Percentiles rank a stretch among this genome's conserved stretches.
These are phyloP conservation scores for Listronotus bonariensis DNA, from an alignment of 1,140 invertebrate genomes.

Conservation along the genomic window DNA sequence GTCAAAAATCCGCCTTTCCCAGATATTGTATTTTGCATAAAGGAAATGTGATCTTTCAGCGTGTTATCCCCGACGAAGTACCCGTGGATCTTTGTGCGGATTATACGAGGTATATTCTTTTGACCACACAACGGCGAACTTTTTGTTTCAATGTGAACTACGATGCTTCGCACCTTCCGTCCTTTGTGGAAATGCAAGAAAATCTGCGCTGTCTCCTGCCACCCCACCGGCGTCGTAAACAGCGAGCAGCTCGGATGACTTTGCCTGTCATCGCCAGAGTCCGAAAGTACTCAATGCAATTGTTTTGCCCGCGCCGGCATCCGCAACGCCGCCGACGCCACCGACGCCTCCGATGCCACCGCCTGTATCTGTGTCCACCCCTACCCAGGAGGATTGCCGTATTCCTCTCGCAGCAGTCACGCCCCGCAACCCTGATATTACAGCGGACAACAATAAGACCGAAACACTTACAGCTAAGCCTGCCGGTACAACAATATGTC, in stretches of 20 bases:
- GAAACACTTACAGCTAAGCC: not conserved
- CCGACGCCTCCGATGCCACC: not conserved
- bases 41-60: too few relatives aligned
- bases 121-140: not conserved
- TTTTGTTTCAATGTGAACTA: constrained; percentile 1
- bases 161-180: not conserved
- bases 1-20: too few relatives aligned
- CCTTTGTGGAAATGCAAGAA: not conserved
- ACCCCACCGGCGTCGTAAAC: not conserved
- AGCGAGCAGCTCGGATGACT: not conserved
- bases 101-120: constrained; percentile 1
- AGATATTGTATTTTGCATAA: too few relatives aligned
- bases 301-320: not conserved
- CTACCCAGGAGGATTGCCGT: not conserved
- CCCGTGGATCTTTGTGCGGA: not conserved
- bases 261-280: not conserved
- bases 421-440: not conserved
- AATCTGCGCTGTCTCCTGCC: not conserved
- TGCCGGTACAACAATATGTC: constrained; percentile 1
- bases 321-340: not conserved
- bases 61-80: too few relatives aligned
- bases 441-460: not conserved
- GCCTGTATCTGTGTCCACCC: not conserved
- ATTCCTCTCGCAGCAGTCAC: not conserved
- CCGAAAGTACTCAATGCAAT: not conserved